Evolutionary conservation across 2,113 vertebrate genomes (phyloP).

Genomic region (Indri indri): DNA sequence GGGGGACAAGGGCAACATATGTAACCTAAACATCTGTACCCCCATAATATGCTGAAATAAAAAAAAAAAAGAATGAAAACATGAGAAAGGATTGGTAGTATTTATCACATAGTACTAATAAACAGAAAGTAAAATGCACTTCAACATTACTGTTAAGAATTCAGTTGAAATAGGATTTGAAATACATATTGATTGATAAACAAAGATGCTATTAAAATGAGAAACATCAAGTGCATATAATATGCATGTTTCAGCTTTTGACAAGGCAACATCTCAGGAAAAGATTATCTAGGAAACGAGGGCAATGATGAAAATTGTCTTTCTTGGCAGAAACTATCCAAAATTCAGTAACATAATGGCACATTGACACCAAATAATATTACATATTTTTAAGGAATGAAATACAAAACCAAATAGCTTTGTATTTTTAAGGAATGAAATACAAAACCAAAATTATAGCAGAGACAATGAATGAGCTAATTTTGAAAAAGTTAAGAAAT

Average conservation of each 20-base stretch:
- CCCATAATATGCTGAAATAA: too few species aligned
- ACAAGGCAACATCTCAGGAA: neutral
- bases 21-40: too few species aligned
- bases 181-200: neutral
- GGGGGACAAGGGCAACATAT: too few species aligned
- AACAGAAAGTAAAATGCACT: neutral
- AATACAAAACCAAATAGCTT: neutral
- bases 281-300: neutral
- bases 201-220: neutral
- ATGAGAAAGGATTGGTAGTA: neutral
- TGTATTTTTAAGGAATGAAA: neutral
- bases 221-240: neutral
- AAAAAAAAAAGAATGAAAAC: neutral
- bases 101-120: neutral
- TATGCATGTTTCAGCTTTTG: neutral
- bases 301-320: neutral
- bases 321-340: neutral
- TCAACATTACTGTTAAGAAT: neutral
- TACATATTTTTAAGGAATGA: neutral
- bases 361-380: neutral
- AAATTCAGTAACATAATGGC: neutral
- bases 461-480: neutral
- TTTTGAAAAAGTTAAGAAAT: constrained; percentile 28
- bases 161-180: neutral
- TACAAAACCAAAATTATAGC: neutral